Evolutionary conservation across 2,113 vertebrate species (phyloP), one percentile per base, ranked within the genome.

Genomic region (Leuciscus idus): DNA sequence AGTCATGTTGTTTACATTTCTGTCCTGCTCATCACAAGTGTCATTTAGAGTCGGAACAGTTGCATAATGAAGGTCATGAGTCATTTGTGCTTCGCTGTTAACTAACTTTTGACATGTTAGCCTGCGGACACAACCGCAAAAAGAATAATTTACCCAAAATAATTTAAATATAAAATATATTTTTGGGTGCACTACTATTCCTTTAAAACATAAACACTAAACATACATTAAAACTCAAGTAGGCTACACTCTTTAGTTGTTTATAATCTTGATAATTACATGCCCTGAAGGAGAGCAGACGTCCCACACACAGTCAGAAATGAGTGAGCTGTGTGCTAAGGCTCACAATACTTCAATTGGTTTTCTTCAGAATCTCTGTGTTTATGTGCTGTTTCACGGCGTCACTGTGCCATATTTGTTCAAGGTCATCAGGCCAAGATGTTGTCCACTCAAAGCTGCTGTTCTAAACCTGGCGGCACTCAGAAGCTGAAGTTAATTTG

Each of bases 181-280:
- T 46, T 74, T 74, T 8, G 23, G 23, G 21, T 17, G 43, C n/a
- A 77, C 81, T 66, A 30, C 81, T 66, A 30, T 46, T 70, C 62
- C 68, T 81, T 79, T 82, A 83, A 83, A 21, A n/a, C 57, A 43
- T 23, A 78, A 70, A 43, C n/a, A 36, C 33, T 11, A 68, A n/a
- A 68, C 76, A 76, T 33, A 72, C 61, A 77, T 73, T 36, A 7
- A 57, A 5, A 28, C 48, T 23, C 28, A 30, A 78, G 36, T 9
- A n/a, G n/a, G n/a, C n/a, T n/a, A 81, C 48, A 82, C 72, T 79
- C 23, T 85, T 36, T 26, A 36, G 52, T 81, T 36, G 61, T 76
- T 75, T 30, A 84, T 28, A 66, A 85, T 83, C 73, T 83, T 83
- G 85, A 80, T 84, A 84, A 76, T 68, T 50, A 61, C n/a, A 72